A percentile compares a stretch with the other conserved stretches of the same genome.
Conservation (phyloP, 2,797 vertebrate species). For the Artibeus lituratus region DNA sequence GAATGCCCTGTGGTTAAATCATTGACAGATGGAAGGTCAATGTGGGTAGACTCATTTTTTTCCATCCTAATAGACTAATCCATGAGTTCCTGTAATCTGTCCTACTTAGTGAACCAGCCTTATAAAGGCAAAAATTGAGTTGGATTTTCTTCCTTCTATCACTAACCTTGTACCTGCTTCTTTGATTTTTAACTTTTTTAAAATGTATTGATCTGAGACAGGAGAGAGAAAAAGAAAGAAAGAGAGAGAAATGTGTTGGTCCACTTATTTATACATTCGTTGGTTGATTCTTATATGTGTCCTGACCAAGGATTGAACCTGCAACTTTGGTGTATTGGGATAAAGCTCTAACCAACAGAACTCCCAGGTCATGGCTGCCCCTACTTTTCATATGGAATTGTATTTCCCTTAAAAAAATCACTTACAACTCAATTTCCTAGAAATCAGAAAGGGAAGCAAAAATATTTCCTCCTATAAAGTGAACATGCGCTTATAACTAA, state of each 20-base stretch:
- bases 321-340: neutral
- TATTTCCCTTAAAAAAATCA: neutral
- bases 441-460: neutral
- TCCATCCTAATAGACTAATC: neutral
- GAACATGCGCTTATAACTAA: neutral
- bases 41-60: neutral
- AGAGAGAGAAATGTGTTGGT: neutral
- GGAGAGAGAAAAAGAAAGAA: neutral
- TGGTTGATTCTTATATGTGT: neutral
- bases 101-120: neutral
- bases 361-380: neutral
- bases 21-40: neutral
- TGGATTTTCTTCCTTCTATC: neutral
- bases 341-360: neutral
- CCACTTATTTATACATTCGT: neutral
- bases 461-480: neutral
- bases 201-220: neutral
- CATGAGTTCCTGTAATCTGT: neutral
- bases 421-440: neutral
- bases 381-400: neutral
- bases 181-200: neutral
- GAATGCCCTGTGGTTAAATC: neutral
- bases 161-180: neutral
- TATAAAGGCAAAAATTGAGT: neutral
- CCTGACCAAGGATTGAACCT: neutral